These are phyloP conservation scores for Caenorhabditis uteleia DNA, from an alignment of 2,888 invertebrate genomes.

Conservation along the genomic window DNA sequence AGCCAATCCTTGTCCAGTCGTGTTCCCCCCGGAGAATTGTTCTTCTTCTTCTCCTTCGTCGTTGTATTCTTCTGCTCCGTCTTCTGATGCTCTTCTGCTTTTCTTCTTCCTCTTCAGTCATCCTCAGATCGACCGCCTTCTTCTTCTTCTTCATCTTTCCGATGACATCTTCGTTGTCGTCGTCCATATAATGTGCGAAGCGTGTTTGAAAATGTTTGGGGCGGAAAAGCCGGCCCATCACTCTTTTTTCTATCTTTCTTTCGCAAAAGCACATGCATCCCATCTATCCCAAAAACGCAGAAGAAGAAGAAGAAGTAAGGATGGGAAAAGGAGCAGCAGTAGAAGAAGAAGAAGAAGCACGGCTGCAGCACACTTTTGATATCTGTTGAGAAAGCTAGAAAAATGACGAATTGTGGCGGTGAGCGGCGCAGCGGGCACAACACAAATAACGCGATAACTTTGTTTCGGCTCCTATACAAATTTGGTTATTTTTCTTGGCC, in stretches of 20 bases:
- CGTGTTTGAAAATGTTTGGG: background rate
- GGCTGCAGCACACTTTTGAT: constrained; percentile 9
- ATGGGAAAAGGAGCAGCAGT: too few species aligned
- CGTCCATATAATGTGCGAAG: constrained; percentile 1
- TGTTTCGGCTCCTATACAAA: constrained; percentile 44
- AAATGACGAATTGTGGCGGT: constrained; percentile 34
- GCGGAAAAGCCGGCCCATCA: too few species aligned
- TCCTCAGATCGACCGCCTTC: background rate
- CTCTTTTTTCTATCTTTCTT: too few species aligned
- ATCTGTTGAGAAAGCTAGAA: constrained; percentile 16
- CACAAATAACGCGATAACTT: constrained; percentile 44
- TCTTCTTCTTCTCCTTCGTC: constrained; percentile 30
- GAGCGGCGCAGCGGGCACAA: constrained; percentile 16
- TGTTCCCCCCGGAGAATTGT: constrained; percentile 37
- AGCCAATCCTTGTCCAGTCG: too few species aligned
- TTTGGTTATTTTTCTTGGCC: constrained; percentile 36
- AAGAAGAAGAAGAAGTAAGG: too few species aligned
- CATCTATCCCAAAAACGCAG: too few species aligned
- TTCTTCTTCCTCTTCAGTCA: background rate
- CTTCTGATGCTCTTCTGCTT: background rate
- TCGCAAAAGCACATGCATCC: too few species aligned
- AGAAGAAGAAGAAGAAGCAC: too few species aligned
- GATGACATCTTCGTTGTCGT: background rate
- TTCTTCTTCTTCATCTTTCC: background rate
- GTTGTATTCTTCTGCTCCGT: background rate